phyloP scores from a whole-genome alignment of 1,140 invertebrate genomes.

The Andrena cerasifolii region DNA sequence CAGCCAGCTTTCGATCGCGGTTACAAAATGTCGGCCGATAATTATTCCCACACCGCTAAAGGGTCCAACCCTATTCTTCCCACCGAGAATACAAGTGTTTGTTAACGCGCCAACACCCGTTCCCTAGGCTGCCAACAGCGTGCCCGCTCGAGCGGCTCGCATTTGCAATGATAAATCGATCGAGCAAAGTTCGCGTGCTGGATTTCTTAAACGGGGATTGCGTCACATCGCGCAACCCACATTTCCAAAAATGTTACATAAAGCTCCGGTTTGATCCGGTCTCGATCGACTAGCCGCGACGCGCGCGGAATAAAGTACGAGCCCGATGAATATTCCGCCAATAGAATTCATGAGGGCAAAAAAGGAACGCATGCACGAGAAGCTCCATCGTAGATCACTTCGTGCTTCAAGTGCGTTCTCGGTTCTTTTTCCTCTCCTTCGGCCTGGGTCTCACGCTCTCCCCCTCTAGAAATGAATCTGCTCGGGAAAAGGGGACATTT shows the following conservation, averaged over 20 bases:
- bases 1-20: conserved; percentile 23
- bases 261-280: conserved; percentile 4
- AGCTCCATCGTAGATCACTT: conserved; percentile 67
- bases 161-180: conserved; percentile 18
- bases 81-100: neutral
- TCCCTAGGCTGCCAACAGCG: neutral
- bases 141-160: neutral
- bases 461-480: conserved; percentile 69
- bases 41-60: conserved; percentile 41
- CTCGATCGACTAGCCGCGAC: neutral
- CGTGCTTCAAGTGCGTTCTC: conserved; percentile 68
- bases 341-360: conserved; percentile 73
- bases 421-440: conserved; percentile 66
- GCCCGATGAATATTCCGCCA: conserved; percentile 33
- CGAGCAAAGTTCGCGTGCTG: neutral
- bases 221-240: neutral
- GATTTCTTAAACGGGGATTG: conserved; percentile 12
- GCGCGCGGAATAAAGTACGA: conserved; percentile 24
- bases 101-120: neutral
- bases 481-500: conserved; percentile 63
- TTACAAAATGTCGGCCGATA: conserved; percentile 56
- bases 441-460: conserved; percentile 58
- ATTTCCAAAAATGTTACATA: conserved; percentile 26
- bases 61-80: neutral
- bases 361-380: conserved; percentile 41